These are phyloP conservation scores for Actinia tenebrosa DNA, from an alignment of 64 coral and sea anemone species.

Conservation along the genomic window DNA sequence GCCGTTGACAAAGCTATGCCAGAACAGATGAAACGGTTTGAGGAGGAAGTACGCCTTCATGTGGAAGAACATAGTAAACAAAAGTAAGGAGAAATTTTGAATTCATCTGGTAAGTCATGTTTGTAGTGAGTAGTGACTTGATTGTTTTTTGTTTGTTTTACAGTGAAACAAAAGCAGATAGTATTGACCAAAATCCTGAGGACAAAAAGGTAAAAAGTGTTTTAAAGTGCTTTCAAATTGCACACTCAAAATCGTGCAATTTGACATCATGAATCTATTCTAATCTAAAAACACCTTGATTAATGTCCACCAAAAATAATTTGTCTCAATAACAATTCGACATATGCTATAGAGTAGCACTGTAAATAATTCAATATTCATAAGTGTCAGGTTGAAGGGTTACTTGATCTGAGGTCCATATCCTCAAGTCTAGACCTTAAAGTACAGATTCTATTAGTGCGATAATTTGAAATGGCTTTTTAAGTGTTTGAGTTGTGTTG, in stretches of 20 bases:
- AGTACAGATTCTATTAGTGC: too few species aligned
- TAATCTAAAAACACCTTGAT: too few species aligned
- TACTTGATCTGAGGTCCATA: too few species aligned
- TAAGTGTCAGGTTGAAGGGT: too few species aligned
- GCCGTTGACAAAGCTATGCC: constrained; percentile 89
- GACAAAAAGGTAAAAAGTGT: constrained; percentile 65
- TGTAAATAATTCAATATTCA: too few species aligned
- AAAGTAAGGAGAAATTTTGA: constrained; percentile 33
- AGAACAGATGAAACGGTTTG: constrained; percentile 83
- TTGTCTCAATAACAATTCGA: too few species aligned
- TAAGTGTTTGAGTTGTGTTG: background rate
- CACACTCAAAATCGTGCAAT: background rate
- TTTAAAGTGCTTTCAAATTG: background rate
- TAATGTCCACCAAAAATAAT: too few species aligned
- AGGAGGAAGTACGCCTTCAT: constrained; percentile 46
- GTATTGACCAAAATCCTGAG: constrained; percentile 35
- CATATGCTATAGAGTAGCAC: too few species aligned
- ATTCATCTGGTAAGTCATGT: background rate
- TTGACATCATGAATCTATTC: too few species aligned
- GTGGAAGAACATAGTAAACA: constrained; percentile 76
- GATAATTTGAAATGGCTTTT: too few species aligned
- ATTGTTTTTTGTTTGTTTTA: background rate
- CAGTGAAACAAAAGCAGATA: constrained; percentile 50
- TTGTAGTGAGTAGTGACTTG: background rate
- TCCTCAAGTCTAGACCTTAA: too few species aligned